These are phyloP conservation scores for Platorchestia sp. DNA, from an alignment of 1,140 invertebrate species.

Conservation along the genomic window DNA sequence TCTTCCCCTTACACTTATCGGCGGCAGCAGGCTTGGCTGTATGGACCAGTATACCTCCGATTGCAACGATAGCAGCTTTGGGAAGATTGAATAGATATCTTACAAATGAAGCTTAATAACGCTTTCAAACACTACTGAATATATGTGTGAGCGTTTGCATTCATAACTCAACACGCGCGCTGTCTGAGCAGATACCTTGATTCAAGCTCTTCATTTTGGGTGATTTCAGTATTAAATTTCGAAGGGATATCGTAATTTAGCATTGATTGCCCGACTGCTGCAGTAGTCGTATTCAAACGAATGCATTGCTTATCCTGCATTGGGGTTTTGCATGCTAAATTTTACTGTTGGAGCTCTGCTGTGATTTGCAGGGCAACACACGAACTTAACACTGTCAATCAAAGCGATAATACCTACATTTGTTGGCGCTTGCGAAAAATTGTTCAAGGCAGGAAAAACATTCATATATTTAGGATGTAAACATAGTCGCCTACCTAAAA, in stretches of 20 bases:
- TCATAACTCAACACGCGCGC: background rate
- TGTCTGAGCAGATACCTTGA: background rate
- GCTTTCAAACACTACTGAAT: background rate
- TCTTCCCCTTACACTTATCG: background rate
- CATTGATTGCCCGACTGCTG: background rate
- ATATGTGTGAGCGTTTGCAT: background rate
- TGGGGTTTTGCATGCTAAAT: background rate
- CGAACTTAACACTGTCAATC: too few species aligned
- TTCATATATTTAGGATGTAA: too few species aligned
- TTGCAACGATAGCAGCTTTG: background rate
- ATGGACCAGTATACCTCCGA: background rate
- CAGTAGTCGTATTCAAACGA: background rate
- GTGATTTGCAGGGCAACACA: too few species aligned
- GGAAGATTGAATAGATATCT: conserved; percentile 9
- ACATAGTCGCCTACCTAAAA: too few species aligned
- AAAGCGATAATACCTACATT: too few species aligned
- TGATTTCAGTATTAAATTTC: background rate
- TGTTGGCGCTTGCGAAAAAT: too few species aligned
- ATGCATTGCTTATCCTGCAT: background rate
- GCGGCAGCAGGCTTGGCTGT: background rate
- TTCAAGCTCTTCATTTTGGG: background rate
- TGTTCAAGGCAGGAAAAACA: too few species aligned
- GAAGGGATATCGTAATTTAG: background rate
- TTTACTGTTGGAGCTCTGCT: too few species aligned
- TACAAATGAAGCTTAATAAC: background rate